Evolutionary conservation across 2,888 invertebrate species (phyloP).

Genomic region (Tanytarsus gracilentus): DNA sequence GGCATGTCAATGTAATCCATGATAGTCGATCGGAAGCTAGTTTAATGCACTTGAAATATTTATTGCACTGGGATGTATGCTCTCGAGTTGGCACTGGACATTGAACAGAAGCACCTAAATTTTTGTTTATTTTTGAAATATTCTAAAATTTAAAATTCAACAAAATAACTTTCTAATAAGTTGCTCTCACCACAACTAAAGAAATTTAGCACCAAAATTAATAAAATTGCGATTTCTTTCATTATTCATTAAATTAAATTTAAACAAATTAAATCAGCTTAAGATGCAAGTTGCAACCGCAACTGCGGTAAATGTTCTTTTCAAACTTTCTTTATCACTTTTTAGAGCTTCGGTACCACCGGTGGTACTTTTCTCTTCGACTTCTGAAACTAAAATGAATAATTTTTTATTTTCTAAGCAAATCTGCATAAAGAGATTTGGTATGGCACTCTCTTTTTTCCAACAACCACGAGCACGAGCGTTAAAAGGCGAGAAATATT

Average conservation of each 20-base stretch:
- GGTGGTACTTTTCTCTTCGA: slow-evolving; percentile 2
- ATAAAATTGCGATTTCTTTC: not conserved
- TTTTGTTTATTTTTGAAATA: not conserved
- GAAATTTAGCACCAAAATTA: not conserved
- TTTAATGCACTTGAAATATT: slow-evolving; percentile 39
- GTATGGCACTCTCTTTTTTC: slow-evolving; percentile 17
- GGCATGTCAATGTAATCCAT: slow-evolving; percentile 40
- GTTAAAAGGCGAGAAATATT: slow-evolving; percentile 21
- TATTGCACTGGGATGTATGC: slow-evolving; percentile 41
- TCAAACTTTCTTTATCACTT: not conserved
- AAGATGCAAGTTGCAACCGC: not conserved
- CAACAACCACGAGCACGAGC: not conserved
- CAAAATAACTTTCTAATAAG: not conserved
- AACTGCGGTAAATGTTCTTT: no score
- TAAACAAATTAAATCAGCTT: not conserved
- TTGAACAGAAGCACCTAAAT: not conserved
- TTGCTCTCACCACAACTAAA: not conserved
- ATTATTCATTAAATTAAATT: not conserved
- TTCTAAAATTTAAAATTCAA: not conserved
- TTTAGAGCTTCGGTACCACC: not conserved
- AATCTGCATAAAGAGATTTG: slow-evolving; percentile 14
- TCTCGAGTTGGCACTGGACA: slow-evolving; percentile 40
- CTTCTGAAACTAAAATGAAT: slow-evolving; percentile 9
- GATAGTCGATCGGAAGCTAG: slow-evolving; percentile 36
- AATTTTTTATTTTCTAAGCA: not conserved